A percentile compares a stretch with the other conserved stretches of the same genome.
Evolutionary conservation across 2,113 vertebrate genomes (phyloP).

Genomic region (Aleadryas rufinucha): DNA sequence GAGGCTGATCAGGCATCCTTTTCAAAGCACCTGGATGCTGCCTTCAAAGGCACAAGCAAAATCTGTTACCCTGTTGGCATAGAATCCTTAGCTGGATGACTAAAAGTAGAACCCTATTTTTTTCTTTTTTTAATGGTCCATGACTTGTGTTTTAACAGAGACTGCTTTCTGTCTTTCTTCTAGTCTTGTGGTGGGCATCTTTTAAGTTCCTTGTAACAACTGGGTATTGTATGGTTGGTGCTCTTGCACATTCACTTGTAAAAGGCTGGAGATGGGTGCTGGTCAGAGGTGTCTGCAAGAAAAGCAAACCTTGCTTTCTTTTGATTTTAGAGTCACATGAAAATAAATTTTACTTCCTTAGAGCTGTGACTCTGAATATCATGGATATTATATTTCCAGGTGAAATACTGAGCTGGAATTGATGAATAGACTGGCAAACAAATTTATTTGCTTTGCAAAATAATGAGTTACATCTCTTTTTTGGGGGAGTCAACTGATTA

Average conservation of each 20-base stretch:
- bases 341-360: neutral
- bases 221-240: neutral
- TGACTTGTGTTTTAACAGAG: neutral
- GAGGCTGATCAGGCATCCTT: neutral
- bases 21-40: neutral
- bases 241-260: neutral
- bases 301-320: neutral
- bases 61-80: neutral
- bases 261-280: neutral
- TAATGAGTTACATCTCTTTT: neutral
- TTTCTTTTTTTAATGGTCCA: neutral
- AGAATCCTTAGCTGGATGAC: neutral
- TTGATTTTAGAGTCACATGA: neutral
- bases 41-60: neutral
- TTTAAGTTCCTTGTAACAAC: neutral
- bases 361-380: neutral
- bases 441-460: neutral
- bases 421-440: neutral
- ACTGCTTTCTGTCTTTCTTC: neutral
- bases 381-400: neutral
- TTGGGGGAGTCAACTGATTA: neutral
- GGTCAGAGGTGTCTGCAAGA: neutral
- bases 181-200: neutral
- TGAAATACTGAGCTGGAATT: neutral
- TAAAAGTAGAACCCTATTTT: neutral